Evolutionary conservation across 2,113 vertebrate genomes (phyloP), one percentile per base, ranked within the genome.

Genomic region (Bos javanicus): DNA sequence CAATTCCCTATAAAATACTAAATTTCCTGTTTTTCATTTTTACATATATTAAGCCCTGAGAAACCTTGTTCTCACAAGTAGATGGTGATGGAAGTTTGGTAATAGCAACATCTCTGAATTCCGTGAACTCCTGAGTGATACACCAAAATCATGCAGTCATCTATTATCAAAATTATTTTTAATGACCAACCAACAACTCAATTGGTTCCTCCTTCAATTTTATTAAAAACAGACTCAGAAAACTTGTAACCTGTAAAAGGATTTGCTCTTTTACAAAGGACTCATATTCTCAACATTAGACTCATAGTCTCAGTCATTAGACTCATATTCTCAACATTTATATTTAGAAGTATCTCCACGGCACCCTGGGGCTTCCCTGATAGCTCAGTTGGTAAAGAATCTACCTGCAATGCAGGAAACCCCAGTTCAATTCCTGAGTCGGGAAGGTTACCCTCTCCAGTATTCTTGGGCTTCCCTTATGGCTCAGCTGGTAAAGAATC

Each of bases 1-100:
- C 11, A 92, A 80, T 85, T 90, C 56, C 83, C 13, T 39, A 12
- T 50, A 74, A 91, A 12, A 56, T 17, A 89, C 7, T 86, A 82
- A 93, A 93, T 86, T 90, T 82, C 43, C 28, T 74, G 17, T n/a
- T 94, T 90, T 87, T 71, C 52, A 52, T 71, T 91, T 91, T 91
- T 91, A 74, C 6, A 74, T 52, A 81, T n/a, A n/a, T 5, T 13
- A 87, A 60, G 26, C 59, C 81, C 59, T 52, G 52, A 82, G 82
- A 94, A 83, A 91, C n/a, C 6, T 64, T 67, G 25, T 71, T 87
- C 21, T 82, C 30, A 86, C 52, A 95, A 80, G 36, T 11, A 88
- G 46, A 86, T 76, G 36, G 12, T 16, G 81, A 88, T 15, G 57
- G 5, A 90, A 81, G 43, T 39, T 93, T 33, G 86, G 3, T 39